Conservation (phyloP, 2,797 vertebrate species). For the Oreortyx pictus region DNA sequence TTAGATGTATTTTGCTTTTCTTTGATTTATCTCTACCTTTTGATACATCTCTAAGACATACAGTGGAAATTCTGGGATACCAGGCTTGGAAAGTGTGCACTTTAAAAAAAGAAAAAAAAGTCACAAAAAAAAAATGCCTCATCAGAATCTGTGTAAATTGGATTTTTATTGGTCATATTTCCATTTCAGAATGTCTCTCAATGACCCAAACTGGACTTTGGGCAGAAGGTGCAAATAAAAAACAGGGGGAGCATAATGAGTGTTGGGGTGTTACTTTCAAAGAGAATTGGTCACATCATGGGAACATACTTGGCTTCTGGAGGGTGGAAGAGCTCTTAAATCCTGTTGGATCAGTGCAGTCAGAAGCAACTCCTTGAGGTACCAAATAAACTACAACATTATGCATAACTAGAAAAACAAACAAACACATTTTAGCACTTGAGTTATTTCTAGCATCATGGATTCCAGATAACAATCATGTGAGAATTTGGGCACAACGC, state of each 20-base stretch:
- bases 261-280: neutral
- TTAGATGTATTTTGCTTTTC: neutral
- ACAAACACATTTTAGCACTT: fast-evolving
- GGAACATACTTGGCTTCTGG: neutral
- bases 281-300: neutral
- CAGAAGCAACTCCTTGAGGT: neutral
- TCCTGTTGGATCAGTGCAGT: neutral
- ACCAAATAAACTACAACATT: neutral
- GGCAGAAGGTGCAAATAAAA: neutral
- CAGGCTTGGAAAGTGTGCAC: neutral
- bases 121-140: neutral
- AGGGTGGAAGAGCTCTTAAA: neutral
- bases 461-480: neutral
- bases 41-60: neutral
- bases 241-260: too few species aligned
- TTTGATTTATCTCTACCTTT: neutral
- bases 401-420: neutral
- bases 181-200: neutral
- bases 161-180: neutral
- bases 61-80: neutral
- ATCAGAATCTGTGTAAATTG: neutral
- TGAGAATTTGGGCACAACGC: neutral
- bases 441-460: neutral
- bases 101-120: neutral
- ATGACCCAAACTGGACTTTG: neutral